Base-by-base conservation (phyloP, 2,113 vertebrate genomes). In the Orthonyx spaldingii region DNA sequence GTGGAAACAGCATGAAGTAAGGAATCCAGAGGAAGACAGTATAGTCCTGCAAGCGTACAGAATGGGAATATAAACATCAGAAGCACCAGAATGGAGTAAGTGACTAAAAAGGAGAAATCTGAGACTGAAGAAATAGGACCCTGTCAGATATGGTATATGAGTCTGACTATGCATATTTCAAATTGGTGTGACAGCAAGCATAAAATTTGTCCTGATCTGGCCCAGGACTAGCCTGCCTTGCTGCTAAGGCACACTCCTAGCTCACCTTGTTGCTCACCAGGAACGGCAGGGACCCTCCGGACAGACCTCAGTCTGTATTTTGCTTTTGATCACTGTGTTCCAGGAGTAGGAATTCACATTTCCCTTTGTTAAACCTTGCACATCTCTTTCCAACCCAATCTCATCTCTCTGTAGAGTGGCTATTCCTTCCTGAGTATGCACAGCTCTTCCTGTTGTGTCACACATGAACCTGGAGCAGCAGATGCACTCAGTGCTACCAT, bases 361-460 rank as follows among this genome's bases (percentile, higher is more conserved):
- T 70, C 23, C 4, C 6, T 74, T 74, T 74, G n/a, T 1, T 61
- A 65, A 84, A 53, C 8, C 17, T 75, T 2, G 0, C 1, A 4
- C 5, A 11, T 4, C 23, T 37, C 49, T 69, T 69, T 61, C 84
- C 0, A 1, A 50, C 4, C 3, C 30, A 66, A 11, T 10, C 42
- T 77, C 63, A 6, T 52, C 10, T 69, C 27, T 68, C 46, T 42
- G 1, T 10, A 42, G 8, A 60, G 33, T 12, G 18, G 4, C 11
- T 65, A 8, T 26, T 49, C 28, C 12, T 23, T 65, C 16, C 28
- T 42, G 18, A 39, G 7, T 27, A 53, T 13, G 18, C 19, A n/a
- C n/a, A 72, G 10, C 24, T 33, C 33, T 13, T 70, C 30, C 26
- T 13, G 8, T 37, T 5, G 2, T 32, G 32, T n/a, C 21, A 50